A percentile compares a stretch with the other conserved stretches of the same genome.
Evolutionary conservation across 2,113 vertebrate species (phyloP).

Genomic region (Nanger granti): DNA sequence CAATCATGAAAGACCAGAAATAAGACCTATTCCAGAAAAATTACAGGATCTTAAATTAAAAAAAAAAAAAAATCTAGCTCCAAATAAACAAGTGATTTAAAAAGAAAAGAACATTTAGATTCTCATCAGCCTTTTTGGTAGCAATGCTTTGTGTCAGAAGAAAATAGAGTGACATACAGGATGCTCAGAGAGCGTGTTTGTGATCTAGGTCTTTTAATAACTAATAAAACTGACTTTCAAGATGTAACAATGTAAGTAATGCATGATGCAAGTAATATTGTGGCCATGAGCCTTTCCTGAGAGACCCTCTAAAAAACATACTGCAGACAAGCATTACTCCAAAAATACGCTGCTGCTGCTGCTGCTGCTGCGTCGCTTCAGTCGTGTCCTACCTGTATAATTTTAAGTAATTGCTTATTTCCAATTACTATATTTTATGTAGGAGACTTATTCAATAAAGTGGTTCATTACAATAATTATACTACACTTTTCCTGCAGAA

Average conservation of each 20-base stretch:
- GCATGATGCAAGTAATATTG: neutral
- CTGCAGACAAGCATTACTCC: neutral
- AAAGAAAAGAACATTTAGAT: neutral
- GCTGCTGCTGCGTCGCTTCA: too few species aligned
- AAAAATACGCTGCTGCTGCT: neutral
- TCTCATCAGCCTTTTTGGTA: neutral
- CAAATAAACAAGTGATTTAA: neutral
- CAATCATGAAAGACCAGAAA: neutral
- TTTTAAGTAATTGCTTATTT: constrained; percentile 62
- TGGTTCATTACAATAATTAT: constrained; percentile 43
- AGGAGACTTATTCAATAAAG: constrained; percentile 39
- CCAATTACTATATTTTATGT: constrained; percentile 47
- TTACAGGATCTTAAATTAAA: neutral
- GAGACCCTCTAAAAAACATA: neutral
- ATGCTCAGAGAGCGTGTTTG: neutral
- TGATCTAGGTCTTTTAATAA: neutral
- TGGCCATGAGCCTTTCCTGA: neutral
- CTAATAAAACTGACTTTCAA: neutral
- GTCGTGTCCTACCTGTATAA: neutral
- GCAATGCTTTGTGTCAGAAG: neutral
- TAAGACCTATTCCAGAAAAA: neutral
- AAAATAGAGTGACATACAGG: neutral
- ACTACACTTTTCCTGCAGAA: constrained; percentile 22
- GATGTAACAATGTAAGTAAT: neutral
- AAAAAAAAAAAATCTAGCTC: neutral